phyloP scores from a whole-genome alignment of 37 sponge, comb jelly and placozoan species.

The Halichondria panicea region DNA sequence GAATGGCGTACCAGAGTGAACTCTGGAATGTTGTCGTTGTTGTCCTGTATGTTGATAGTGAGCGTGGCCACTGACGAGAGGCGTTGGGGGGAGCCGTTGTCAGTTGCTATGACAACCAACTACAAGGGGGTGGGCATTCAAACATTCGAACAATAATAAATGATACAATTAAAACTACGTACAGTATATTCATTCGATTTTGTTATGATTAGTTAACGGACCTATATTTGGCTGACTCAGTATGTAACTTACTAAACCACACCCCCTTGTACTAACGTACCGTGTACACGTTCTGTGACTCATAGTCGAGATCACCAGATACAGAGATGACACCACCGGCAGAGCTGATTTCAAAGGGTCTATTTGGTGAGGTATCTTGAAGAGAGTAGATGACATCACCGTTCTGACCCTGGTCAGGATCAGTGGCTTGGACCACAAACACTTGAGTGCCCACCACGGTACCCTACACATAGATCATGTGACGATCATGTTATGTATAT shows the following conservation, averaged over 20 bases:
- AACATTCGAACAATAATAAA: too few species aligned
- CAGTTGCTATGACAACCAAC: slow-evolving; percentile 18
- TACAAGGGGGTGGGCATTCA: neutral
- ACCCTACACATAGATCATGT: too few species aligned
- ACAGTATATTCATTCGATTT: too few species aligned
- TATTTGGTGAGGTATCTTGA: neutral
- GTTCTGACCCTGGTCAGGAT: slow-evolving; percentile 48
- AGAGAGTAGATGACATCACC: slow-evolving; percentile 27
- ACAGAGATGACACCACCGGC: slow-evolving; percentile 20
- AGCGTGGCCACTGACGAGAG: slow-evolving; percentile 16
- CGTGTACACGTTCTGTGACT: slow-evolving; percentile 7
- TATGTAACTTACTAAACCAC: neutral
- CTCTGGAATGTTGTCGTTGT: slow-evolving; percentile 34
- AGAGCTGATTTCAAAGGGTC: slow-evolving; percentile 5
- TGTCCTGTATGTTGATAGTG: slow-evolving; percentile 6
- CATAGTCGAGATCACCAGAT: slow-evolving; percentile 28
- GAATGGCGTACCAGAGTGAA: neutral
- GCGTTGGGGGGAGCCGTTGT: neutral
- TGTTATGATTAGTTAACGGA: too few species aligned
- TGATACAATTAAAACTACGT: too few species aligned
- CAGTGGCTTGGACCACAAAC: slow-evolving; percentile 38
- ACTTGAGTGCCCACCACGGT: slow-evolving; percentile 1
- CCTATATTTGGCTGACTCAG: neutral
- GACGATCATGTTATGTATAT: too few species aligned
- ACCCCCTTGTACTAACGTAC: slow-evolving; percentile 2